Percentiles rank a stretch among this genome's conserved stretches.
These are phyloP conservation scores for Cephus rjabovi DNA, from an alignment of 2,888 invertebrate genomes.

Conservation along the genomic window DNA sequence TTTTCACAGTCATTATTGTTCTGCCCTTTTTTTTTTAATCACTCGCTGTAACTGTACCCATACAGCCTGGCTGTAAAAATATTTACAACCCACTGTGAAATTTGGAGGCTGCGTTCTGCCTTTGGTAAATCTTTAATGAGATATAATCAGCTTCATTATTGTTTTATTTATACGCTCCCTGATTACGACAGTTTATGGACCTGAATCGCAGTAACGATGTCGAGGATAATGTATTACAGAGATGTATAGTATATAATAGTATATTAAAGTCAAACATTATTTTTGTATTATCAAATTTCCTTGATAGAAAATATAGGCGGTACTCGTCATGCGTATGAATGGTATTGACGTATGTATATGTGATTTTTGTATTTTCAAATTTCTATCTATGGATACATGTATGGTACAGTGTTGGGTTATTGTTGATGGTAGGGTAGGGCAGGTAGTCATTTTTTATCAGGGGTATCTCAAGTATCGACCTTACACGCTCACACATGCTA, in stretches of 20 bases:
- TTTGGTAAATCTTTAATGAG: slow-evolving; percentile 38
- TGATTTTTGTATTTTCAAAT: not conserved
- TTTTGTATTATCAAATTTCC: not conserved
- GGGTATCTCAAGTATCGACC: not conserved
- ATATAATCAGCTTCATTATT: slow-evolving; percentile 53
- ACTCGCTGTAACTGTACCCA: not conserved
- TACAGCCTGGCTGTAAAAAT: not conserved
- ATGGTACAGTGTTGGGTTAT: not conserved
- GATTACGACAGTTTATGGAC: slow-evolving; percentile 45
- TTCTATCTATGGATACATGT: not conserved
- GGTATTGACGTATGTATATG: not conserved
- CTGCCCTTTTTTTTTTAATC: not conserved
- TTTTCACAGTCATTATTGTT: not conserved
- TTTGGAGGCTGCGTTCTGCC: slow-evolving; percentile 26
- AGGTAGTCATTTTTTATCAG: not conserved
- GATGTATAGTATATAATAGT: not conserved
- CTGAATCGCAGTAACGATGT: not conserved
- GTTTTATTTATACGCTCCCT: slow-evolving; percentile 48
- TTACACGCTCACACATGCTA: not conserved
- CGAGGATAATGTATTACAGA: not conserved
- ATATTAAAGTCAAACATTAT: not conserved
- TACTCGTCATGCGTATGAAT: not conserved
- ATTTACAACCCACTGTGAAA: slow-evolving; percentile 39
- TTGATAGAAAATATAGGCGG: not conserved
- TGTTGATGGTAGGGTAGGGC: not conserved